phyloP scores from a whole-genome alignment of 1,140 invertebrate genomes.

The Caerostris darwini region DNA sequence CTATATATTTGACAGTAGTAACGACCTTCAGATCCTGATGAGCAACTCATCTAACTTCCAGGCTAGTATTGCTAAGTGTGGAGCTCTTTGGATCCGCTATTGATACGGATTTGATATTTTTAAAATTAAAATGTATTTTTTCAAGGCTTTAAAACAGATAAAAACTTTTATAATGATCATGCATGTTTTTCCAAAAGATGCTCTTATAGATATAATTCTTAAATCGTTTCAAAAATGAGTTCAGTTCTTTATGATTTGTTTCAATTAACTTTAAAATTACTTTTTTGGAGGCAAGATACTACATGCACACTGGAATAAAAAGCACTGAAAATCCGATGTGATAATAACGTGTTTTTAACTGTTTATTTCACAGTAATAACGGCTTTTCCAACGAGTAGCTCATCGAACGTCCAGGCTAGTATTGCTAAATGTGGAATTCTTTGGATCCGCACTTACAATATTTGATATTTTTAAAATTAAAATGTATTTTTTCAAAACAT shows the following conservation, averaged over 20 bases:
- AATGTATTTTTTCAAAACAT: too few relatives aligned
- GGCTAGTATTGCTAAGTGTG: neutral
- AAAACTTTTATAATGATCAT: too few relatives aligned
- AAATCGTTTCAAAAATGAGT: too few relatives aligned
- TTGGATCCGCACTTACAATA: conserved; percentile 21
- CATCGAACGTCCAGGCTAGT: neutral
- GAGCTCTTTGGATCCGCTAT: conserved; percentile 21
- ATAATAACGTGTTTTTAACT: conserved; percentile 61
- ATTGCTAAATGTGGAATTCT: neutral
- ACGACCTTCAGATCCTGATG: conserved; percentile 27
- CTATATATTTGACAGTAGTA: conserved; percentile 32
- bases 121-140: too few relatives aligned
- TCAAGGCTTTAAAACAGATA: too few relatives aligned
- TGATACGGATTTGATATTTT: neutral
- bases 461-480: neutral
- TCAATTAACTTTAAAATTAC: conserved; percentile 72
- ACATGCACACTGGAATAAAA: conserved; percentile 79
- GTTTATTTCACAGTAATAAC: conserved; percentile 23
- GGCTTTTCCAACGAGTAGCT: conserved; percentile 45
- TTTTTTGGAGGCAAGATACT: conserved; percentile 79
- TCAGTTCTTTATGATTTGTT: too few relatives aligned
- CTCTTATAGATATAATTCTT: too few relatives aligned
- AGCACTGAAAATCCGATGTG: conserved; percentile 79
- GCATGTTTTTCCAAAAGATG: too few relatives aligned
- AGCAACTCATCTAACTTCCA: conserved; percentile 42